phyloP scores from a whole-genome alignment of 2,113 vertebrate genomes.

The Dasyornis broadbenti region DNA sequence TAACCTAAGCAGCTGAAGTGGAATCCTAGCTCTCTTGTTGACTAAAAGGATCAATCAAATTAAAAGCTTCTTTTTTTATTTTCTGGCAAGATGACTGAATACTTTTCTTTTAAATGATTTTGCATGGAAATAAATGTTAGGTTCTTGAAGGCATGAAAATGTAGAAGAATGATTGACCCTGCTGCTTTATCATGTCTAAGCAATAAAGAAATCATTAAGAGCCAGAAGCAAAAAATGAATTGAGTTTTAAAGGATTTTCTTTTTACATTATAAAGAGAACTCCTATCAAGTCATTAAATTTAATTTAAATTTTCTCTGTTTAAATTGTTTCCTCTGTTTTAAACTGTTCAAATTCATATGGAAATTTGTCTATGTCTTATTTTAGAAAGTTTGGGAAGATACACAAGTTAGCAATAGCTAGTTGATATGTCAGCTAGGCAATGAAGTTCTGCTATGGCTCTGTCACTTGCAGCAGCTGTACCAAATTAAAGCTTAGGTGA shows the following conservation, averaged over 20 bases:
- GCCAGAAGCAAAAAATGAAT: not conserved
- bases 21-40: not conserved
- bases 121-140: not conserved
- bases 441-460: not conserved
- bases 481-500: not conserved
- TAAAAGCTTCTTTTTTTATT: not conserved
- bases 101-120: not conserved
- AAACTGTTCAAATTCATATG: not conserved
- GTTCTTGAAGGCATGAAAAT: not conserved
- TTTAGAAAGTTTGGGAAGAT: not conserved
- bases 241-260: constrained; percentile 19
- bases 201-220: constrained; percentile 12
- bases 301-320: not conserved
- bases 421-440: not conserved
- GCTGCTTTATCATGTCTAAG: constrained; percentile 6
- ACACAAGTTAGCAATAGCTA: not conserved
- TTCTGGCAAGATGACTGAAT: not conserved
- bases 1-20: not conserved
- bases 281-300: not conserved
- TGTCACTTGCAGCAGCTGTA: not conserved
- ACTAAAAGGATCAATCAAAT: not conserved
- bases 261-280: not conserved
- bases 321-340: not conserved
- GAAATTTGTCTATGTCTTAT: not conserved
- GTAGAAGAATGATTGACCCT: not conserved